These are phyloP conservation scores for Procambarus virginalis DNA, from an alignment of 1,140 invertebrate genomes.

Conservation along the genomic window DNA sequence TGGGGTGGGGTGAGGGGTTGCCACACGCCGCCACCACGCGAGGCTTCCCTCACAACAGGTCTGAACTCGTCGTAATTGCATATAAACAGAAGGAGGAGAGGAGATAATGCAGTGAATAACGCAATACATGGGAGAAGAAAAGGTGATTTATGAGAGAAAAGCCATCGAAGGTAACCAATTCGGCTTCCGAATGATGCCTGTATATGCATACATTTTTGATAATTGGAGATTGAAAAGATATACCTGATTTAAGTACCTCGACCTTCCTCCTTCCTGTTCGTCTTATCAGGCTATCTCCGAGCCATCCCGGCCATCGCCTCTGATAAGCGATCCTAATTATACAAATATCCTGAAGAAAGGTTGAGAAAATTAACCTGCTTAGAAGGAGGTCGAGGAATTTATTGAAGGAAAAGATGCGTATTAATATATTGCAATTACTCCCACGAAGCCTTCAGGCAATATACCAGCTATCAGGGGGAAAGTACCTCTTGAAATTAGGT, in stretches of 20 bases:
- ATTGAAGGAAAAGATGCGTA: not conserved
- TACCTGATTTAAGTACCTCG: too few species aligned
- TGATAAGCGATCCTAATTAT: conserved; percentile 19
- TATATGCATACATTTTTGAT: too few species aligned
- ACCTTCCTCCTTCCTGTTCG: not conserved
- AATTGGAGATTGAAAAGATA: too few species aligned
- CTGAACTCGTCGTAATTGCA: too few species aligned
- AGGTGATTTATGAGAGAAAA: too few species aligned
- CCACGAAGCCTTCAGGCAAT: not conserved
- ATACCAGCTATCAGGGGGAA: not conserved
- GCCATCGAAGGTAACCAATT: too few species aligned
- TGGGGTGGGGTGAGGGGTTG: not conserved
- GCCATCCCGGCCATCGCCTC: not conserved
- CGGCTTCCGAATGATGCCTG: too few species aligned
- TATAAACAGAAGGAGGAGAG: too few species aligned
- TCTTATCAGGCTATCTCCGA: not conserved
- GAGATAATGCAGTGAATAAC: too few species aligned
- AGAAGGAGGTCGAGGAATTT: not conserved
- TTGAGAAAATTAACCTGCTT: not conserved
- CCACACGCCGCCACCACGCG: not conserved
- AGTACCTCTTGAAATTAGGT: not conserved
- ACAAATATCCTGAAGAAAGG: conserved; percentile 24
- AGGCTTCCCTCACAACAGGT: not conserved
- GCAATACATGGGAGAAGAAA: too few species aligned
- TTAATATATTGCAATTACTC: conserved; percentile 24